Evolutionary conservation across 2,888 invertebrate species (phyloP).

Genomic region (Ptilodon capucinus): DNA sequence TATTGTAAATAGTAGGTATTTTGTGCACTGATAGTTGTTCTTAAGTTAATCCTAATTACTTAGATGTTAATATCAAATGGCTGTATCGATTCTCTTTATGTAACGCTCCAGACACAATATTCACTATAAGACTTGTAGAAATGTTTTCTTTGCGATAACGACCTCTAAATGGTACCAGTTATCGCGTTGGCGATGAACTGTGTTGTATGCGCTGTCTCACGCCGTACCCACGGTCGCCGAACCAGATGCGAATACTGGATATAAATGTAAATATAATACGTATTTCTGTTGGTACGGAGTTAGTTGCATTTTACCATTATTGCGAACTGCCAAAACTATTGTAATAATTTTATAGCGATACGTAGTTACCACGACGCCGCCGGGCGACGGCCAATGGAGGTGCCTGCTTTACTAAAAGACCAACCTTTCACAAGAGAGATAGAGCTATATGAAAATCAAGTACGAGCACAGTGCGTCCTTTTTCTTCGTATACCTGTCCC

Average conservation of each 20-base stretch:
- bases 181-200: constrained; percentile 32
- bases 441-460: too few species aligned
- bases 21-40: constrained; percentile 74
- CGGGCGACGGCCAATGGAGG: too few species aligned
- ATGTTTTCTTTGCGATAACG: constrained; percentile 39
- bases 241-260: constrained; percentile 48
- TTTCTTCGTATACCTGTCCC: too few species aligned
- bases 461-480: too few species aligned
- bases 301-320: constrained; percentile 80
- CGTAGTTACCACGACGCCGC: constrained; percentile 40
- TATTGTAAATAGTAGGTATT: constrained; percentile 72
- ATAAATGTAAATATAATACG: constrained; percentile 71
- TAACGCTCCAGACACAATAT: constrained; percentile 55
- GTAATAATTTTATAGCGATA: constrained; percentile 71
- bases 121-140: constrained; percentile 47
- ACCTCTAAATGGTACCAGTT: constrained; percentile 50
- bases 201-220: constrained; percentile 47
- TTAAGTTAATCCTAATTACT: constrained; percentile 62
- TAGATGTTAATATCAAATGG: constrained; percentile 66
- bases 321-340: constrained; percentile 81
- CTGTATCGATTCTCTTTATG: constrained; percentile 64
- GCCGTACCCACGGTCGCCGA: constrained; percentile 36
- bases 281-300: constrained; percentile 65
- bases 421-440: too few species aligned
- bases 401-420: not conserved